Conservation (phyloP, 2,888 invertebrate genomes). For the Auanema sp. region DNA sequence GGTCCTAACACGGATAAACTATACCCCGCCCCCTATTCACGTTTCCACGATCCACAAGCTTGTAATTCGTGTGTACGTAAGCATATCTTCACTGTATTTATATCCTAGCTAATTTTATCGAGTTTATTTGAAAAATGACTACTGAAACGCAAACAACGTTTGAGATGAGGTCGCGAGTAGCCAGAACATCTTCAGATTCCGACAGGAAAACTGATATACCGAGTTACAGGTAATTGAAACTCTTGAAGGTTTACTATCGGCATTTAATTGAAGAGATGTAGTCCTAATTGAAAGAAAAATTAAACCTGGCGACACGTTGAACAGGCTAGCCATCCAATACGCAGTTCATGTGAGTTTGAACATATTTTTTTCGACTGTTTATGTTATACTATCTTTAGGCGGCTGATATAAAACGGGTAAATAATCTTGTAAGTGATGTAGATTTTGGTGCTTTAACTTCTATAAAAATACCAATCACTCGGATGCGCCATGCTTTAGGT, state of each 20-base stretch:
- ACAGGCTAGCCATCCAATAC: constrained; percentile 58
- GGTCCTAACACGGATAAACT: no score
- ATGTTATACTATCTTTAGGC: constrained; percentile 37
- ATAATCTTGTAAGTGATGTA: constrained; percentile 57
- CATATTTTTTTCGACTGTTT: neutral
- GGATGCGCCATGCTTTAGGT: constrained; percentile 45
- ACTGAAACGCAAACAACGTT: constrained; percentile 26
- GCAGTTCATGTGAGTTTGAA: constrained; percentile 55
- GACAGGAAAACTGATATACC: constrained; percentile 9
- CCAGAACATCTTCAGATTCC: constrained; percentile 32
- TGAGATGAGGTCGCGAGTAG: constrained; percentile 39
- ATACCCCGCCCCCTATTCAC: no score
- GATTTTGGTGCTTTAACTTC: constrained; percentile 51
- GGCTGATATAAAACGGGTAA: constrained; percentile 58
- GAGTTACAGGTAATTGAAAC: constrained; percentile 13
- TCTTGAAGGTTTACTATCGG: constrained; percentile 3
- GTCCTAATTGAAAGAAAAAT: constrained; percentile 52
- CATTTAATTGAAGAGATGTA: constrained; percentile 34
- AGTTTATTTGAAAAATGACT: constrained; percentile 9
- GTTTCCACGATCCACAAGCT: no score
- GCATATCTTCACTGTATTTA: no score
- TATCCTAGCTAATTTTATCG: neutral
- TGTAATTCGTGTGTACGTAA: no score
- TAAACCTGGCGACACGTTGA: constrained; percentile 57
- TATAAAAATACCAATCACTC: constrained; percentile 56